Base-by-base conservation (phyloP, 2,797 vertebrate genomes). In the Zenarchopterus dispar region DNA sequence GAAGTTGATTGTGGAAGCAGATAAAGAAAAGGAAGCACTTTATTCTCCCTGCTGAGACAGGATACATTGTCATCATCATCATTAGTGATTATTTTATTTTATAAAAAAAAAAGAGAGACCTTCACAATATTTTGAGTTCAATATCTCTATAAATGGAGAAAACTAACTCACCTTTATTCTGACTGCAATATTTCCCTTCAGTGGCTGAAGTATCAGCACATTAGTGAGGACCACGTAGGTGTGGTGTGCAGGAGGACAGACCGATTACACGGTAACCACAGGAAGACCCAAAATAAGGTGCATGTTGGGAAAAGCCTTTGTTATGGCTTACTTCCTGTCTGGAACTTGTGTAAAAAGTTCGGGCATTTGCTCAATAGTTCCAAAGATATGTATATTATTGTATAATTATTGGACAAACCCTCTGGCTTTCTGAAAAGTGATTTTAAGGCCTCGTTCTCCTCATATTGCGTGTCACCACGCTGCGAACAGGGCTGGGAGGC, bases 1-100 rank as follows among this genome's bases (percentile, higher is more conserved):
- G 24, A 26, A 70, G 22, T 42, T 19, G 43, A 57, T 28, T 5
- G 47, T 64, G 18, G 1, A 41, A 24, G 36, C 31, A 72, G 56
- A 77, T 59, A 1, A 53, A 73, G 71, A 73, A 75, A 73, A 73
- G 60, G 74, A 76, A 71, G 50, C 19, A 1, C 44, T 15, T 33
- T 17, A 67, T 47, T 51, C 68, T 71, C 53, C 70, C 54, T 36
- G 67, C 68, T 53, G 58, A 73, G 62, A 62, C 22, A 0, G 48
- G 46, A 73, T 42, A 49, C 54, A 50, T 53, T 36, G 36, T 71
- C 21, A 42, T 61, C 6, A 51, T 46, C 43, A 62, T 58, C 58
- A 50, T 49, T 59, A 53, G 39, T 49, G 68, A 78, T 49, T 76
- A 58, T 72, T 62, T 36, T 13, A 39, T 39, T 15, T 15, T 16